phyloP scores from a whole-genome alignment of 2,797 vertebrate genomes.

The Rhincodon typus region DNA sequence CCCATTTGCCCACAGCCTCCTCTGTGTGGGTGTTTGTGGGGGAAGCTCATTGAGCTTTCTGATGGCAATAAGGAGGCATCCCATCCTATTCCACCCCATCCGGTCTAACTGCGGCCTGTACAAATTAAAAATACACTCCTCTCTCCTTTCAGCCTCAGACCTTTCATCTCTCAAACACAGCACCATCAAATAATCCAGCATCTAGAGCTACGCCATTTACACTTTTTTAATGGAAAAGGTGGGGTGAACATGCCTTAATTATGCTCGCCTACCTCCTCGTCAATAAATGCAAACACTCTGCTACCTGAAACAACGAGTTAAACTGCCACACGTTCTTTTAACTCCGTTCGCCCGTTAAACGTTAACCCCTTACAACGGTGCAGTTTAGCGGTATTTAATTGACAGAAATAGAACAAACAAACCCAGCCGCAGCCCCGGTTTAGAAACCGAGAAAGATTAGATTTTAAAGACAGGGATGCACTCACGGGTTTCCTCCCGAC shows the following conservation, averaged over 20 bases:
- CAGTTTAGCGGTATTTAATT: slow-evolving; percentile 5
- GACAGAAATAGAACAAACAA: neutral
- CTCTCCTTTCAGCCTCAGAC: neutral
- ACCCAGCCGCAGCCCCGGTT: neutral
- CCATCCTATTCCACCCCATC: neutral
- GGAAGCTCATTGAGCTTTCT: neutral
- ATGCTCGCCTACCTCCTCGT: neutral
- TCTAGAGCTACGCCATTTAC: neutral
- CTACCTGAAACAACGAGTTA: neutral
- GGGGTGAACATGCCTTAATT: neutral
- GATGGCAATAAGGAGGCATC: neutral
- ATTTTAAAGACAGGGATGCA: neutral
- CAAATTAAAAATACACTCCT: neutral
- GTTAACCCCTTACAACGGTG: neutral
- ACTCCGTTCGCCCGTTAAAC: neutral
- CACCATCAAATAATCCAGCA: neutral
- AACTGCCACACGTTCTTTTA: neutral
- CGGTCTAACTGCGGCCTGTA: neutral
- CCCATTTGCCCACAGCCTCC: neutral
- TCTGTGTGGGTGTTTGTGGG: neutral
- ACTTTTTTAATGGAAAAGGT: neutral
- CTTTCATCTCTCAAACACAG: neutral
- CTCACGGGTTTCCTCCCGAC: slow-evolving; percentile 1
- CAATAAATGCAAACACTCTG: neutral
- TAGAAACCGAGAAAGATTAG: no score